Evolutionary conservation across 1,140 invertebrate genomes (phyloP), one percentile per base, ranked within the genome.

Genomic region (Drosophila pseudoobscura): DNA sequence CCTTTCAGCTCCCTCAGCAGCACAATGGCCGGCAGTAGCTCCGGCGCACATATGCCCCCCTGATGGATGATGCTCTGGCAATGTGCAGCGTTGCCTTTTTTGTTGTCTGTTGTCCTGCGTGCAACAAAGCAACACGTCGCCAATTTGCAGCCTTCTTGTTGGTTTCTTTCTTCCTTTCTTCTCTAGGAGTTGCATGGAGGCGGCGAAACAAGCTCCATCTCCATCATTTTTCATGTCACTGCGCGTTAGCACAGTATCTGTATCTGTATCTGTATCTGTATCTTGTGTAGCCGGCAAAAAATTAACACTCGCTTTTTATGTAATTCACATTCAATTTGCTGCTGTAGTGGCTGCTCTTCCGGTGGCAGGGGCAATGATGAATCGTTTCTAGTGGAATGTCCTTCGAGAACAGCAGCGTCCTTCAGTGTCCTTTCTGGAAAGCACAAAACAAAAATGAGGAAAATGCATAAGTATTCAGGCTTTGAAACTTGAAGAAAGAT

Each of bases 241-340:
- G 83, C 78, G 65, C 85, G 75, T 88, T 78, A 87, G 82, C 78
- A 88, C 83, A 87, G 70, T 62, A 78, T 69, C 59, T 55, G 55
- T 57, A 63, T 65, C 54, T 73, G 62, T 15, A 15, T 15, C 61
- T 22, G 29, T 74, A 68, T 73, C 62, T 76, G 62, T 69, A 69
- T 20, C 20, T 54, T 69, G 57, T 76, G 57, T 49, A 49, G 45
- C 64, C 55, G 56, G 76, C 58, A 87, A 87, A 85, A 87, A 87
- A 87, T 88, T 88, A 87, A 87, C 83, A 83, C 83, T 68, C 78
- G 78, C 83, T 87, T 88, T 88, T 87, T 88, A 88, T 87, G 78
- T 88, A 88, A 88, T 88, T 87, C 17, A 87, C 78, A 88, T 88
- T 87, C 78, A 87, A 87, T 87, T 87, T 87, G 83, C 84, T 87